Evolutionary conservation across 2,888 invertebrate genomes (phyloP).

Genomic region (Campaea margaritaria): DNA sequence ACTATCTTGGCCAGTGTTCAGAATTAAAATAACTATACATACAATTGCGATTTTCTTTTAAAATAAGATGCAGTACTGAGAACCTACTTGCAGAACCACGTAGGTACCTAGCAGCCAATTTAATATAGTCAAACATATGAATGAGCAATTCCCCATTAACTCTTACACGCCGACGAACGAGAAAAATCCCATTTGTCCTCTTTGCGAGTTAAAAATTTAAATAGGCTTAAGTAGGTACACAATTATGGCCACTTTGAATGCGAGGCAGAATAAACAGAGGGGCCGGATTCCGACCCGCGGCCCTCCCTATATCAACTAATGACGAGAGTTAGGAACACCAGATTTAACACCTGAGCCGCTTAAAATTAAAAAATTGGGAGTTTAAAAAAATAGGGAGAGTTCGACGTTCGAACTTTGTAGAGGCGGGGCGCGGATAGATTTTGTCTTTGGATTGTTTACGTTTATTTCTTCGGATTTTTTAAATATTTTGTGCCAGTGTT

Average conservation of each 20-base stretch:
- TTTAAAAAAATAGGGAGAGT: constrained; percentile 25
- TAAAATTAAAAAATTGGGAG: constrained; percentile 44
- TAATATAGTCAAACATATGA: too few relatives aligned
- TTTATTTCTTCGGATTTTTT: constrained; percentile 1
- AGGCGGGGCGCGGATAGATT: not conserved
- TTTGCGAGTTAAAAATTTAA: constrained; percentile 53
- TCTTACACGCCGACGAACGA: constrained; percentile 29
- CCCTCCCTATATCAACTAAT: constrained; percentile 72
- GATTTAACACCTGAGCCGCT: constrained; percentile 69
- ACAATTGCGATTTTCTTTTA: too few relatives aligned
- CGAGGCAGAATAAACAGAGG: constrained; percentile 67
- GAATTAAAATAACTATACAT: too few relatives aligned
- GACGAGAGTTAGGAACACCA: constrained; percentile 68
- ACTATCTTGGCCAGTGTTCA: too few relatives aligned
- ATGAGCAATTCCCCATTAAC: constrained; percentile 30
- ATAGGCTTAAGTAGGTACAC: constrained; percentile 65
- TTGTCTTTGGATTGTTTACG: not conserved
- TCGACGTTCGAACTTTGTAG: constrained; percentile 23
- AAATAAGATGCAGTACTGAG: too few relatives aligned
- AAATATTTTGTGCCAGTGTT: not conserved
- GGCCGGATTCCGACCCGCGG: constrained; percentile 48
- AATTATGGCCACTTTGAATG: constrained; percentile 66
- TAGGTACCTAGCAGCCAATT: too few relatives aligned
- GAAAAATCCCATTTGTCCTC: constrained; percentile 44
- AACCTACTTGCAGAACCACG: not conserved